Base-by-base conservation (phyloP, 2,113 vertebrate genomes). In the Galeopterus variegatus region DNA sequence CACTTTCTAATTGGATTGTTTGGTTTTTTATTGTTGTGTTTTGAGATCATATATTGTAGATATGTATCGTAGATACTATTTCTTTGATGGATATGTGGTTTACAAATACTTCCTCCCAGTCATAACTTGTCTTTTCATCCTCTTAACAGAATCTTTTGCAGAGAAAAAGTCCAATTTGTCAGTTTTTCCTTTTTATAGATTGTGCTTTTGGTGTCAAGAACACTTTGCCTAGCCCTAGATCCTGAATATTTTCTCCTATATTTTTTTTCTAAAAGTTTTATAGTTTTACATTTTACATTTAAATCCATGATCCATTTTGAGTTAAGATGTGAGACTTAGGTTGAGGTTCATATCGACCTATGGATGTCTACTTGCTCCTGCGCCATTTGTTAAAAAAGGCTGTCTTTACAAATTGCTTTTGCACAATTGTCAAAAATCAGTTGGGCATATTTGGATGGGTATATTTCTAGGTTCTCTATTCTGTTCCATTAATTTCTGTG, bases 201-300 rank as follows among this genome's bases (percentile, higher is more conserved):
- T 58, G 4, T 52, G 26, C 21, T 84, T 86, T 50, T 80, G 31
- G 6, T 72, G 12, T 75, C 48, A 75, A 83, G 23, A 85, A 70
- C 10, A 76, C 6, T 86, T 70, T 87, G 65, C 31, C 10, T n/a
- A 60, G 17, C 18, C 12, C 50, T 83, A 24, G 33, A 76, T 70
- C 36, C n/a, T 52, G 15, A 69, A 79, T 48, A 62, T 88, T 92
- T 88, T 77, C 28, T 82, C 9, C 6, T 11, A 19, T 58, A 60
- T 88, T 90, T 69, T 41, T 95, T 65, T 58, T 81, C 64, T 91
- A 80, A 73, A 83, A 75, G 1, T 50, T 84, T 79, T 90, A 14
- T 52, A 70, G n/a, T 50, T 79, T 85, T 62, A 62, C 50, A 26
- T 90, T 72, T 86, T 91, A 76, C 26, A 52, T 88, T 81, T 65